phyloP scores from a whole-genome alignment of 2,797 vertebrate species.

The Characodon lateralis region DNA sequence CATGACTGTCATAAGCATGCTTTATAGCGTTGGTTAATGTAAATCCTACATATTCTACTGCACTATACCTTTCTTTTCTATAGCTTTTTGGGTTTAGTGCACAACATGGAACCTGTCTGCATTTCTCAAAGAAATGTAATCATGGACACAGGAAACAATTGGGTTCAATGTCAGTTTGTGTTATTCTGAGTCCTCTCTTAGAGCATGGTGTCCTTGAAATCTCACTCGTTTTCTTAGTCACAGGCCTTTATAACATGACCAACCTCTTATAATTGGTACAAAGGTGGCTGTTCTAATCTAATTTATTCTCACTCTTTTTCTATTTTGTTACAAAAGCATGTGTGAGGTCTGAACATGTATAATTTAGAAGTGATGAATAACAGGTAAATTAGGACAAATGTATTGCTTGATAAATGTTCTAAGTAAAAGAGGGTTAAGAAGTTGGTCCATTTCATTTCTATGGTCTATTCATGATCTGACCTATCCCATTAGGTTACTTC shows the following conservation, averaged over 20 bases:
- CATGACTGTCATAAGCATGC: background rate
- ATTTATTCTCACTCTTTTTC: conserved; percentile 26
- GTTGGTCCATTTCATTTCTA: conserved; percentile 44
- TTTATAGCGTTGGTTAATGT: conserved; percentile 22
- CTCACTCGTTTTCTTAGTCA: conserved; percentile 43
- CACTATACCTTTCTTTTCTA: conserved; percentile 15
- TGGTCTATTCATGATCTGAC: conserved; percentile 58
- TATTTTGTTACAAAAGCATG: background rate
- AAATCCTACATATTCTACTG: conserved; percentile 2
- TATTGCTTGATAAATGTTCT: background rate
- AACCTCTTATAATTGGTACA: conserved; percentile 59
- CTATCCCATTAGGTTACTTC: conserved; percentile 54
- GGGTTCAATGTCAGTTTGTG: conserved; percentile 69
- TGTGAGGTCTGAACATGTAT: conserved; percentile 4
- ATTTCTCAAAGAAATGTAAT: conserved; percentile 63
- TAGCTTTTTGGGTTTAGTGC: conserved; percentile 24
- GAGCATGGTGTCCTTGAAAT: conserved; percentile 61
- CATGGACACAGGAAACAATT: conserved; percentile 67
- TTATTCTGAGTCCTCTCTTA: conserved; percentile 65
- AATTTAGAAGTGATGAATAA: background rate
- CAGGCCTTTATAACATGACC: conserved; percentile 64
- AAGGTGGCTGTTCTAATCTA: conserved; percentile 35
- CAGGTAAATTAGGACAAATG: background rate
- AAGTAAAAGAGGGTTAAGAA: conserved; percentile 31
- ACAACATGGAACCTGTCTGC: conserved; percentile 31